These are phyloP conservation scores for Cyanoderma ruficeps DNA, from an alignment of 2,113 vertebrate genomes.

Conservation along the genomic window DNA sequence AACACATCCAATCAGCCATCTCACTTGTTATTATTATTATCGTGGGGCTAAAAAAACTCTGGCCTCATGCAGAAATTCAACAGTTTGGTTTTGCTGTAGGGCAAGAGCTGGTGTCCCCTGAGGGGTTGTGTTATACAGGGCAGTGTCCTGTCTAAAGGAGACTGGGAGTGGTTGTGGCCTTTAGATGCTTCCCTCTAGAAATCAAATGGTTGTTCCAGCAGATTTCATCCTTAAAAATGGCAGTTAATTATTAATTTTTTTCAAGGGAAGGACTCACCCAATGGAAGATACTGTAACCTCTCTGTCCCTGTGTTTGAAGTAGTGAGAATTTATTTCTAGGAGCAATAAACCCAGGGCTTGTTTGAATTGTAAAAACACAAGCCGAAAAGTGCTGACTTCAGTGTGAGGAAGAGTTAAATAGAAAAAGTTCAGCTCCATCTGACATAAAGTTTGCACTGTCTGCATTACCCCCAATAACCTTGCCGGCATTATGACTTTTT, in stretches of 20 bases:
- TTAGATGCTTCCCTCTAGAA: not conserved
- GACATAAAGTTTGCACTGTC: not conserved
- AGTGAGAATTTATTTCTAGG: not conserved
- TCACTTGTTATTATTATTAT: too few species aligned
- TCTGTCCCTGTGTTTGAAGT: not conserved
- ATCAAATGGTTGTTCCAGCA: not conserved
- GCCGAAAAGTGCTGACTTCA: not conserved
- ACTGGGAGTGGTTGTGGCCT: not conserved
- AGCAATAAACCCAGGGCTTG: not conserved
- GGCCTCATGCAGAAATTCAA: not conserved
- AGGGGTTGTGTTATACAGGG: not conserved
- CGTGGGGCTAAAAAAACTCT: too few species aligned
- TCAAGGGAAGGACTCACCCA: not conserved
- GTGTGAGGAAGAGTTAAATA: not conserved
- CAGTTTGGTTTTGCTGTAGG: not conserved
- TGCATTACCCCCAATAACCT: not conserved
- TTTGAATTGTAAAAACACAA: not conserved
- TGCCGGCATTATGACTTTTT: not conserved
- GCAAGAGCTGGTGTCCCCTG: not conserved
- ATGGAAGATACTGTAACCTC: fast-evolving
- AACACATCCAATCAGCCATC: too few species aligned
- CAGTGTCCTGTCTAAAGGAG: not conserved
- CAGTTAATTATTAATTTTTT: not conserved
- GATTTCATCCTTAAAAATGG: not conserved
- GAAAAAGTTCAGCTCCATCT: not conserved